These are phyloP conservation scores for Plodia interpunctella DNA, from an alignment of 1,140 invertebrate species.

Conservation along the genomic window DNA sequence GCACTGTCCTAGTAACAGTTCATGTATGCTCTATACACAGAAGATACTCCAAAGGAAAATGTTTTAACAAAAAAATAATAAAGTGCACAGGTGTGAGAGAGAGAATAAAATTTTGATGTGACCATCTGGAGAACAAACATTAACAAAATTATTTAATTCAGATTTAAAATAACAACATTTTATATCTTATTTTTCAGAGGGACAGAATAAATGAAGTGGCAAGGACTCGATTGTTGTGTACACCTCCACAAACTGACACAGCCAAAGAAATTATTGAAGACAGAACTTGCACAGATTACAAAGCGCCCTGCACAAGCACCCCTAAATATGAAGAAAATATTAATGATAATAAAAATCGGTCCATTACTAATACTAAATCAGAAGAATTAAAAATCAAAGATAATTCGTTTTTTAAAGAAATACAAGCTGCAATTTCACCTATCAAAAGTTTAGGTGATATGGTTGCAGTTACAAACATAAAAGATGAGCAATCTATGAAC, in stretches of 20 bases:
- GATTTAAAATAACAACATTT: too few relatives aligned
- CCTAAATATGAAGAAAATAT: background rate
- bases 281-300: background rate
- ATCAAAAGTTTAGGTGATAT: background rate
- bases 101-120: too few relatives aligned
- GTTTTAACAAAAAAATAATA: too few relatives aligned
- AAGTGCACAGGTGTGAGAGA: too few relatives aligned
- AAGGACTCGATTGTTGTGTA: background rate
- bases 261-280: background rate
- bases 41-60: too few relatives aligned
- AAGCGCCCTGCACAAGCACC: background rate
- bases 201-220: background rate
- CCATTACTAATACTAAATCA: background rate
- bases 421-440: background rate
- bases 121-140: too few relatives aligned
- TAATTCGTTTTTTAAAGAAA: background rate
- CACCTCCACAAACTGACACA: background rate
- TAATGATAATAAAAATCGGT: background rate
- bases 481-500: background rate
- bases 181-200: background rate
- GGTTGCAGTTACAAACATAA: background rate
- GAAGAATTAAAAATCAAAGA: background rate
- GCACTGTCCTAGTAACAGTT: too few relatives aligned
- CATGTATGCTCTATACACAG: too few relatives aligned
- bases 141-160: too few relatives aligned